Evolutionary conservation across 2,888 invertebrate genomes (phyloP), one percentile per base, ranked within the genome.

Genomic region (Labia minor): DNA sequence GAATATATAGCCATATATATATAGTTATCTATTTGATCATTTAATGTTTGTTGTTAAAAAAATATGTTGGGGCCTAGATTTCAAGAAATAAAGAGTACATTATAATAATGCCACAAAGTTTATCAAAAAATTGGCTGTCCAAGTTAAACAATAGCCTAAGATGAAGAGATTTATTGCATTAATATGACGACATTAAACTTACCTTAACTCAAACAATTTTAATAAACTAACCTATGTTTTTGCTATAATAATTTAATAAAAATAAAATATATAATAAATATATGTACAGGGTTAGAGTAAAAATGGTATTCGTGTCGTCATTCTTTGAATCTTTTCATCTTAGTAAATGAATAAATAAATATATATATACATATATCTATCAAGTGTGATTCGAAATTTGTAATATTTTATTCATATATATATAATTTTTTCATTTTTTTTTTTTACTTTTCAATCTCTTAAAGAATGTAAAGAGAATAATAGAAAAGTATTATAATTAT

Each of bases 41-140:
- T 65, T 68, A 68, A 65, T 68, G 67, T 68, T 67, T 67, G 65
- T 68, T 67, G 66, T 68, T 62, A 37, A 49, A 49, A 49, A 16
- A 14, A 49, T 49, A n/a, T 49, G 49, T 49, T 49, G 49, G 49
- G 49, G 49, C 49, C 49, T 49, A 49, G 49, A 49, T 49, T 49
- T 49, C 49, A 26, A 26, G 8, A 26, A 26, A 26, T n/a, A 26
- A 8, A 26, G 26, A 26, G 26, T 26, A 26, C 26, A 49, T 16
- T 49, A 49, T 49, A 8, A 49, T 49, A 16, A 49, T 49, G 49
- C 49, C 49, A 14, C 49, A 16, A 49, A 16, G 49, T 11, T 49
- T 49, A 26, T 26, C 26, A 8, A 49, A 49, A 4, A 49, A 49
- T 26, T 26, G 26, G 26, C 26, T 49, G 49, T 49, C 49, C 49